Evolutionary conservation across 92 coral and sea anemone species (phyloP).

Genomic region (Montipora capitata): DNA sequence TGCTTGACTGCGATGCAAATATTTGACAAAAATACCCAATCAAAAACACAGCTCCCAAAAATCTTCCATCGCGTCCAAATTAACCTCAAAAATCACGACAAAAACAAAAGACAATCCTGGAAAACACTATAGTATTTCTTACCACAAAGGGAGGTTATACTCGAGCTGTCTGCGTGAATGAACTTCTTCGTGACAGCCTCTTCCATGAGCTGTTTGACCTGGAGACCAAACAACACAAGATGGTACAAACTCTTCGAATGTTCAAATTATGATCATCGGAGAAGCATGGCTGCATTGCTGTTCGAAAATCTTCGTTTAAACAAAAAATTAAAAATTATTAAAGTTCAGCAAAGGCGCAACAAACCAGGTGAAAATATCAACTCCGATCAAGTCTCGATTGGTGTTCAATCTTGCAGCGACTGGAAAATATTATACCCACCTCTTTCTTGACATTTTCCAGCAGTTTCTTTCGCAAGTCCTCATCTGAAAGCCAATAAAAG

Average conservation of each 20-base stretch:
- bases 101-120: slow-evolving; percentile 5
- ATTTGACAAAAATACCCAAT: slow-evolving; percentile 2
- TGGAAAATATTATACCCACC: slow-evolving; percentile 66
- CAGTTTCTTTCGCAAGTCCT: slow-evolving; percentile 87
- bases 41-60: slow-evolving; percentile 26
- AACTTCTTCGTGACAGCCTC: slow-evolving; percentile 98
- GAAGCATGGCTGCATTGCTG: not conserved
- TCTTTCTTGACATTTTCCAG: slow-evolving; percentile 94
- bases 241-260: not conserved
- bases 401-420: slow-evolving; percentile 2
- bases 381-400: slow-evolving; percentile 1
- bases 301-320: not conserved
- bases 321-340: not conserved
- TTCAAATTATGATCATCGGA: not conserved
- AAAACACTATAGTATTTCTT: slow-evolving; percentile 46
- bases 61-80: slow-evolving; percentile 6
- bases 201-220: slow-evolving; percentile 99
- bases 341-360: not conserved
- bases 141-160: slow-evolving; percentile 99
- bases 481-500: slow-evolving; percentile 77
- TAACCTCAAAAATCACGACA: slow-evolving; percentile 2
- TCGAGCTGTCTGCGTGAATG: slow-evolving; percentile 98
- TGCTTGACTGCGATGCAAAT: slow-evolving; percentile 39
- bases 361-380: slow-evolving; percentile 14
- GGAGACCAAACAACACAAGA: slow-evolving; percentile 38